A percentile compares a stretch with the other conserved stretches of the same genome.
These are phyloP conservation scores for Stigmatopora nigra DNA, from an alignment of 2,113 vertebrate genomes.

Conservation along the genomic window DNA sequence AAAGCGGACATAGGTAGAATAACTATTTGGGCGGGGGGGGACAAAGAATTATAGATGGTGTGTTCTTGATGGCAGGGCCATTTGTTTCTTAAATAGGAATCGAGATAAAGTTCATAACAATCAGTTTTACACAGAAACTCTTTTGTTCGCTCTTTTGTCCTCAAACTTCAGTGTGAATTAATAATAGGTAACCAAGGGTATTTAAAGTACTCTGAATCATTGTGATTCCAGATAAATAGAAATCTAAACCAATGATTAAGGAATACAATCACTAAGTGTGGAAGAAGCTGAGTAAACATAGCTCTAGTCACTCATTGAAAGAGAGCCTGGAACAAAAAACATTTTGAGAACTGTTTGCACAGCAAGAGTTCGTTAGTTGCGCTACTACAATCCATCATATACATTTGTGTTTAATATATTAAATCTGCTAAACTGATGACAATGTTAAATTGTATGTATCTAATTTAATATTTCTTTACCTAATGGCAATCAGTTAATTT, in stretches of 20 bases:
- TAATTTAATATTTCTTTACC: not conserved
- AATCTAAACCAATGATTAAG: not conserved
- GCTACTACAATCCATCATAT: not conserved
- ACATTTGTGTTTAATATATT: not conserved
- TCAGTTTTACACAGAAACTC: conserved; percentile 41
- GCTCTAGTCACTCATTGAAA: not conserved
- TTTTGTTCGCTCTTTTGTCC: conserved; percentile 33
- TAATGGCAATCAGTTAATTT: not conserved
- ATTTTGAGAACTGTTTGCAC: too few relatives aligned
- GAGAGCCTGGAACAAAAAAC: too few relatives aligned
- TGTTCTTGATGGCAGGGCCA: conserved; percentile 53
- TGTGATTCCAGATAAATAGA: not conserved
- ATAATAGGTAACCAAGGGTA: not conserved
- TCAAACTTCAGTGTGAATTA: not conserved
- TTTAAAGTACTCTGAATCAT: not conserved
- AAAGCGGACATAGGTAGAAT: conserved; percentile 62
- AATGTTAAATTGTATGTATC: not conserved
- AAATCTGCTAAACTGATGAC: not conserved
- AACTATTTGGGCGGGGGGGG: conserved; percentile 56
- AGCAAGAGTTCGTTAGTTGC: too few relatives aligned
- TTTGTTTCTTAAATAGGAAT: conserved; percentile 57
- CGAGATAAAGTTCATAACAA: conserved; percentile 58
- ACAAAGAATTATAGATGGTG: conserved; percentile 62
- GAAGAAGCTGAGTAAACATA: not conserved
- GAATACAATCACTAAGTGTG: not conserved